Evolutionary conservation across 2,797 vertebrate species (phyloP).

Genomic region (Pangasius mekongensis): DNA sequence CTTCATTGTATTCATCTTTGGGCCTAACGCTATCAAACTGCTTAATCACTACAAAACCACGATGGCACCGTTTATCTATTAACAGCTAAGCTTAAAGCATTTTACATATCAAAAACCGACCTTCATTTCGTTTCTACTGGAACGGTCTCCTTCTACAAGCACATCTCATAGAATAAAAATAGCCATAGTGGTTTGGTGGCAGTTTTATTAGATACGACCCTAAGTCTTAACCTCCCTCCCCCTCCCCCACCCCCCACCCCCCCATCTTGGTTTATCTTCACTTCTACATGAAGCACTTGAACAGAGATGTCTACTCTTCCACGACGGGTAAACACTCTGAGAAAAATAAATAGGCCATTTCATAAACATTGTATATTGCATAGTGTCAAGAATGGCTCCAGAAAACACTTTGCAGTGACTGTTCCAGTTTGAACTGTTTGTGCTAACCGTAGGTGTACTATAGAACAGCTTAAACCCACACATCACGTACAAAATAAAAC

Average conservation of each 20-base stretch:
- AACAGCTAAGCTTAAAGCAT: slow-evolving; percentile 22
- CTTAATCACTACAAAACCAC: slow-evolving; percentile 24
- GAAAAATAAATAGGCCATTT: slow-evolving; percentile 57
- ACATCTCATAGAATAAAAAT: slow-evolving; percentile 32
- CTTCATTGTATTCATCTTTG: slow-evolving; percentile 24
- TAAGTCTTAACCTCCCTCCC: slow-evolving; percentile 5
- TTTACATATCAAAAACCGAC: not conserved
- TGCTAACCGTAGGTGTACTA: slow-evolving; percentile 42
- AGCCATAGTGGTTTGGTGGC: slow-evolving; percentile 48
- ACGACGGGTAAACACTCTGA: slow-evolving; percentile 54
- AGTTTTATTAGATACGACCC: slow-evolving; percentile 54
- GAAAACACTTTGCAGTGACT: slow-evolving; percentile 62
- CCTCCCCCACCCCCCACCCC: not conserved
- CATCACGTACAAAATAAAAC: slow-evolving; percentile 33
- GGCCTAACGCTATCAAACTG: slow-evolving; percentile 46
- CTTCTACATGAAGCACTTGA: slow-evolving; percentile 53
- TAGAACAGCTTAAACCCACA: slow-evolving; percentile 50
- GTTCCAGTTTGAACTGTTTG: slow-evolving; percentile 54
- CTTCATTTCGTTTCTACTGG: slow-evolving; percentile 24
- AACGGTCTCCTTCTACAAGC: slow-evolving; percentile 32
- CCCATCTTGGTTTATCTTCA: slow-evolving; percentile 59
- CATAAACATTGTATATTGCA: slow-evolving; percentile 66
- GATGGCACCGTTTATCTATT: slow-evolving; percentile 10
- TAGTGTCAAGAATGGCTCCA: slow-evolving; percentile 65
- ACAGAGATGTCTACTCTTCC: slow-evolving; percentile 50